Conservation (phyloP, 2,797 vertebrate species). For the Scolopax bukidnonensis region DNA sequence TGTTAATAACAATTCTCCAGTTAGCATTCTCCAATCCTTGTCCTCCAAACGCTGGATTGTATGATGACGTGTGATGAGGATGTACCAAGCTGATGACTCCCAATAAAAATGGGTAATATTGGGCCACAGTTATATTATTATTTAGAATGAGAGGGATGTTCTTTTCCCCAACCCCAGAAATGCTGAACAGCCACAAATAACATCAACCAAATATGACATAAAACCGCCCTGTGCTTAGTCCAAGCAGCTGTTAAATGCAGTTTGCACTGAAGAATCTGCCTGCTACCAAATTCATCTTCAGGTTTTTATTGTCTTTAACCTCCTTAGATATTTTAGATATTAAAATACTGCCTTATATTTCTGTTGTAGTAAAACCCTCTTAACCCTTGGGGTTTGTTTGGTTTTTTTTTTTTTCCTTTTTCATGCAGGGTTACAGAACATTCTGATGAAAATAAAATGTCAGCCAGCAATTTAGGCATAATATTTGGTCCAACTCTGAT, state of each 20-base stretch:
- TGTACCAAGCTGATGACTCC: background rate
- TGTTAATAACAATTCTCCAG: background rate
- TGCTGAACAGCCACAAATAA: background rate
- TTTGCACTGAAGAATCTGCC: background rate
- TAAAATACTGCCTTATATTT: background rate
- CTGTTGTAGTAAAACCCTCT: background rate
- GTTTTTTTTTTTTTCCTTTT: background rate
- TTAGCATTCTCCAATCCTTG: background rate
- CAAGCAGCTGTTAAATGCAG: background rate
- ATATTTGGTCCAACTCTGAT: conserved; percentile 97
- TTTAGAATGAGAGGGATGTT: background rate
- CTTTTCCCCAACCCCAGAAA: background rate
- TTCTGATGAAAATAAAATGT: conserved; percentile 98
- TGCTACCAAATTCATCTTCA: background rate
- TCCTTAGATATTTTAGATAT: background rate
- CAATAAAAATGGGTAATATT: background rate
- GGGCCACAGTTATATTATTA: background rate
- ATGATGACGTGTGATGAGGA: background rate
- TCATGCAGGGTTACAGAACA: conserved; percentile 88
- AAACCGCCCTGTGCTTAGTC: background rate
- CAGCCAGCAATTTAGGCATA: conserved; percentile 94
- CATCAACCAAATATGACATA: background rate
- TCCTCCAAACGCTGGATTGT: background rate
- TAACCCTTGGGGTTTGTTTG: background rate
- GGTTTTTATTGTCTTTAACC: background rate